phyloP scores from a whole-genome alignment of 2,888 invertebrate genomes.

The Molorchus minor region DNA sequence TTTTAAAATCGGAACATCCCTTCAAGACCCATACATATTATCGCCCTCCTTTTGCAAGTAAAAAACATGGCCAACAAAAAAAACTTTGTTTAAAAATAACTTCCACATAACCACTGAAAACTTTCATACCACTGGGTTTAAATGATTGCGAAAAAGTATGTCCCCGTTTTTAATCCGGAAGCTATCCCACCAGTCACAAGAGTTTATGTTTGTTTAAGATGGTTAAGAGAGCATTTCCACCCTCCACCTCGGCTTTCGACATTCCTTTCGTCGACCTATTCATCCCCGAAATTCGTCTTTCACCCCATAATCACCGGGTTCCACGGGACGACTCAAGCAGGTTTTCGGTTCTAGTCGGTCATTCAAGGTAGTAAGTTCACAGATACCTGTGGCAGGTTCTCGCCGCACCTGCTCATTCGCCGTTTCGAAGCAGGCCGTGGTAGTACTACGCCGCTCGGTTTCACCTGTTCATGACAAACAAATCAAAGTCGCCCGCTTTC shows the following conservation, averaged over 20 bases:
- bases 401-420: constrained; percentile 37
- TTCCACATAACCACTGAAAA: too few species aligned
- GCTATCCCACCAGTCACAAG: too few species aligned
- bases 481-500: constrained; percentile 7
- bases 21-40: too few species aligned
- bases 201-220: too few species aligned
- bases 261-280: not conserved
- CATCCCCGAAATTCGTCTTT: constrained; percentile 13
- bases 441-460: constrained; percentile 6
- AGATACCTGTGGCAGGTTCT: constrained; percentile 47
- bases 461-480: constrained; percentile 30
- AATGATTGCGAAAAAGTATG: too few species aligned
- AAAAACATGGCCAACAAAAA: too few species aligned
- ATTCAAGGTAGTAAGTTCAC: constrained; percentile 55
- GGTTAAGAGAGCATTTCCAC: not conserved
- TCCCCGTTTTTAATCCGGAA: too few species aligned
- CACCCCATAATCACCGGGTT: not conserved
- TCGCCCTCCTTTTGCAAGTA: too few species aligned
- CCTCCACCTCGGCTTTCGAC: not conserved
- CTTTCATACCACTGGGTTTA: too few species aligned
- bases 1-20: too few species aligned
- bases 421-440: constrained; percentile 17
- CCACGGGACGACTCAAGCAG: constrained; percentile 34
- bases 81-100: too few species aligned
- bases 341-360: constrained; percentile 52